These are phyloP conservation scores for Pterocles orientalis DNA, from an alignment of 2,113 vertebrate genomes.

Conservation along the genomic window DNA sequence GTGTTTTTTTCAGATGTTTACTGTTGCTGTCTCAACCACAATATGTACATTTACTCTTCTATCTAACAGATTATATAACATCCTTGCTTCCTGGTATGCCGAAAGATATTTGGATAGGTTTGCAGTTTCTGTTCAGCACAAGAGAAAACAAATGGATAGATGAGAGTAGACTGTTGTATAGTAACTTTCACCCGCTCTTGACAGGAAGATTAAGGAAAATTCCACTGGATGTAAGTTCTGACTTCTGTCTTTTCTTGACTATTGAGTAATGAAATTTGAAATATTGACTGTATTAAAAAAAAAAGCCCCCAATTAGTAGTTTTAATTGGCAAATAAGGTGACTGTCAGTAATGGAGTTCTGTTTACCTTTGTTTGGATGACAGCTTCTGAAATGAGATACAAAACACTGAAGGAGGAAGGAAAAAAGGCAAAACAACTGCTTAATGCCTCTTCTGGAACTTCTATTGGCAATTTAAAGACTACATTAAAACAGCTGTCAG, in stretches of 20 bases:
- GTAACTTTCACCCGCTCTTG: slow-evolving; percentile 88
- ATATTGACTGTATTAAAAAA: not conserved
- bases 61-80: slow-evolving; percentile 88
- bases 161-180: slow-evolving; percentile 74
- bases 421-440: not conserved
- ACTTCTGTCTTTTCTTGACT: not conserved
- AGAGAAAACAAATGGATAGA: slow-evolving; percentile 82
- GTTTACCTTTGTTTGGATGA: not conserved
- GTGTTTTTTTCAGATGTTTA: not conserved
- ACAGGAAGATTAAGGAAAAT: slow-evolving; percentile 78
- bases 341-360: not conserved
- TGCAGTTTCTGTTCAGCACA: slow-evolving; percentile 72
- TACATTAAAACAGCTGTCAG: not conserved
- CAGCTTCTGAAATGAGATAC: not conserved
- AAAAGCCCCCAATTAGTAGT: not conserved
- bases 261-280: not conserved
- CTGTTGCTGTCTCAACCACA: not conserved
- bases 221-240: slow-evolving; percentile 79
- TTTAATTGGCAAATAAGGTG: not conserved
- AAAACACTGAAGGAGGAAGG: not conserved
- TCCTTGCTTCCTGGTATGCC: slow-evolving; percentile 77
- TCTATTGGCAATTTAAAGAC: not conserved
- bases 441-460: not conserved
- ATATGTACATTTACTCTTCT: not conserved
- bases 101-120: slow-evolving; percentile 87